Evolutionary conservation across 37 sponge, comb jelly and placozoan genomes (phyloP).

Genomic region (Haliclona indistincta): DNA sequence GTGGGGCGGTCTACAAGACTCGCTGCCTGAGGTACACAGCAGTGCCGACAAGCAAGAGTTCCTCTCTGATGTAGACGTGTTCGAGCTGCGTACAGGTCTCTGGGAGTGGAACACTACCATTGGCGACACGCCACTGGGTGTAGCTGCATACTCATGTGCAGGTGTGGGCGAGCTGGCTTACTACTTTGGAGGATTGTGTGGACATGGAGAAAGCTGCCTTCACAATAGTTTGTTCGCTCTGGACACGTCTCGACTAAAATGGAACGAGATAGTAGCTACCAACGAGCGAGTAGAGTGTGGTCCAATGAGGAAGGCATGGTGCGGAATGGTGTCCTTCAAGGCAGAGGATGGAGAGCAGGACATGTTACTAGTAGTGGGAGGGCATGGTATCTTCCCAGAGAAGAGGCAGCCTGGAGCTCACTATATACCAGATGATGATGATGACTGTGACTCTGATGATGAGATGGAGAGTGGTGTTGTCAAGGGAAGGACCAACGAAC

Average conservation of each 20-base stretch:
- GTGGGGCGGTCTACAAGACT: not conserved
- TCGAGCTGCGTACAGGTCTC: not conserved
- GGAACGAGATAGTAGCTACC: not conserved
- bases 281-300: not conserved
- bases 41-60: not conserved
- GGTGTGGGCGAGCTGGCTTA: not conserved
- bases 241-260: not conserved
- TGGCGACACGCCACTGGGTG: not conserved
- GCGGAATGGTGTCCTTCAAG: not conserved
- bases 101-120: conserved; percentile 14
- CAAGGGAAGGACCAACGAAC: too few species aligned
- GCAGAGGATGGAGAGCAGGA: not conserved
- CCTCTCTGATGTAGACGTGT: not conserved
- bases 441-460: too few species aligned
- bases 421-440: not conserved
- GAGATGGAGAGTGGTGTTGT: too few species aligned
- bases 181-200: not conserved
- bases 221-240: not conserved
- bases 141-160: not conserved
- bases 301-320: not conserved
- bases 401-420: not conserved
- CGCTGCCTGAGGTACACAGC: not conserved
- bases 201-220: not conserved
- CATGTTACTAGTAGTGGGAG: not conserved
- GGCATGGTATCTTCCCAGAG: not conserved